A percentile compares a stretch with the other conserved stretches of the same genome.
Evolutionary conservation across 2,797 vertebrate genomes (phyloP).

Genomic region (Pangasius krempfi): DNA sequence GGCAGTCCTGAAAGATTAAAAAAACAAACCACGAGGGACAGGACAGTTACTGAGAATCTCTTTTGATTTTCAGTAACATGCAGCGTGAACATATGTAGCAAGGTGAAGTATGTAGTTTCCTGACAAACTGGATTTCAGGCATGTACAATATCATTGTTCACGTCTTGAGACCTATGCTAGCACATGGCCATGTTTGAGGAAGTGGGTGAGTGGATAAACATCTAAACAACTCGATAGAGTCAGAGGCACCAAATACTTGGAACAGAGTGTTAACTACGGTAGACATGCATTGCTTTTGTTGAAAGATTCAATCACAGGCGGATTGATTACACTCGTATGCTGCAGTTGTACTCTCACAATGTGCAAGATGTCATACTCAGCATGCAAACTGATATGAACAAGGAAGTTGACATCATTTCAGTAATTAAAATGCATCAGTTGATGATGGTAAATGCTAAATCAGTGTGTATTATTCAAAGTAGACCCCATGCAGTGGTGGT

Average conservation of each 20-base stretch:
- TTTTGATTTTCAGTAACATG: neutral
- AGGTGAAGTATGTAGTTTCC: constrained; percentile 7
- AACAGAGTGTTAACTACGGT: neutral
- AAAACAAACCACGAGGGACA: neutral
- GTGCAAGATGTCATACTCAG: neutral
- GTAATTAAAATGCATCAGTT: neutral
- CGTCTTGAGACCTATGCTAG: neutral
- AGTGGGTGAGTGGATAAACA: neutral
- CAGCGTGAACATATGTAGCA: neutral
- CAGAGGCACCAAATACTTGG: neutral
- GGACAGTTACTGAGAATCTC: neutral
- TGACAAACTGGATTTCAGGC: constrained; percentile 21
- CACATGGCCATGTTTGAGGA: neutral
- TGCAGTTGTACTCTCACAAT: neutral
- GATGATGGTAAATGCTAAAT: neutral
- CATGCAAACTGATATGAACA: neutral
- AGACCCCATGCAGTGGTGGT: neutral
- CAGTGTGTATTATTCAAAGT: no score
- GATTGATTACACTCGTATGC: neutral
- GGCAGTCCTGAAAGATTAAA: neutral
- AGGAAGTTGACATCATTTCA: neutral
- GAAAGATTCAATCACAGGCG: neutral
- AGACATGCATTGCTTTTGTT: neutral
- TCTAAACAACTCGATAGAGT: neutral
- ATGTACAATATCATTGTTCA: neutral